phyloP scores from a whole-genome alignment of 2,797 vertebrate species.

The Streptopelia turtur region DNA sequence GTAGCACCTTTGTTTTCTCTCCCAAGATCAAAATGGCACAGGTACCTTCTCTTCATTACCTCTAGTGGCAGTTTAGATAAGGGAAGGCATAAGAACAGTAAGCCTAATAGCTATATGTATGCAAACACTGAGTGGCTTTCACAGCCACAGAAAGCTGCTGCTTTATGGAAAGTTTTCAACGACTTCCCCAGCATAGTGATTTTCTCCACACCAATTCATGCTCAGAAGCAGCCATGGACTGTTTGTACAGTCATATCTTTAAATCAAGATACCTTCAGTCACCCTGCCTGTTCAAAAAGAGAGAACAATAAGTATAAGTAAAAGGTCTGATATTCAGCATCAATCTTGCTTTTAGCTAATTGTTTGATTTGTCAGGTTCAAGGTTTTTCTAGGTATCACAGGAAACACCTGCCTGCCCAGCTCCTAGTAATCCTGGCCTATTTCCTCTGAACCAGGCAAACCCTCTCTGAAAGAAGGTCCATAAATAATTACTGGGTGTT shows the following conservation, averaged over 20 bases:
- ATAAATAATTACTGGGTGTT: neutral
- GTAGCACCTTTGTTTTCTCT: neutral
- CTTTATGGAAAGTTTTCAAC: neutral
- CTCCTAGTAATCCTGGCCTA: neutral
- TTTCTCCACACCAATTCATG: neutral
- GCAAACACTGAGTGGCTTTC: neutral
- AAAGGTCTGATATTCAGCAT: conserved; percentile 2
- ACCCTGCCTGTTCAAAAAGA: neutral
- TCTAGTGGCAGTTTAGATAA: neutral
- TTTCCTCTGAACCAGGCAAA: conserved; percentile 36
- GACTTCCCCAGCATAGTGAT: neutral
- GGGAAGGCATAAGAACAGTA: neutral
- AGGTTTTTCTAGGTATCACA: conserved; percentile 30
- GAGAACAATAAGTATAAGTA: conserved; percentile 12
- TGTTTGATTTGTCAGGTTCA: neutral
- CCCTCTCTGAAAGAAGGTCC: neutral
- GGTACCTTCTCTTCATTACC: neutral
- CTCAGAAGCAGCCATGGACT: neutral
- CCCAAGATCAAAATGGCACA: neutral
- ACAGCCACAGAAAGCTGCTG: neutral
- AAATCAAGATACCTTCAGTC: conserved; percentile 17
- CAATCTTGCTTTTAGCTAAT: neutral
- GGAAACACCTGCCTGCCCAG: conserved; percentile 50
- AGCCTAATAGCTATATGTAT: neutral
- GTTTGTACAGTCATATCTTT: conserved; percentile 9